A percentile compares a stretch with the other conserved stretches of the same genome.
Evolutionary conservation across 1,140 invertebrate genomes (phyloP).

Genomic region (Oryctes rhinoceros): DNA sequence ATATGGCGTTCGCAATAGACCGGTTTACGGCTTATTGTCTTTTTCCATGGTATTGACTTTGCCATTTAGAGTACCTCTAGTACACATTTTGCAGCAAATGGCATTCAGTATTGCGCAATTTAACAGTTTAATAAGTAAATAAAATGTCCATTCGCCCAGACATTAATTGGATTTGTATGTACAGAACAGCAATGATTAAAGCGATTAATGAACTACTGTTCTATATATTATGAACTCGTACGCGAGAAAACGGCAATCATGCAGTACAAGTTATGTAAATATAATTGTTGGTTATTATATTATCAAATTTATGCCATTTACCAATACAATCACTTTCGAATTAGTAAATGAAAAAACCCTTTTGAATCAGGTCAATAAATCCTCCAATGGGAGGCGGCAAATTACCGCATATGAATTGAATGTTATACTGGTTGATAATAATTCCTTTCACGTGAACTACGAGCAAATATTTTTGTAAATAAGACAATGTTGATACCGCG

Average conservation of each 20-base stretch:
- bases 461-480: too few relatives aligned
- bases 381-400: background rate
- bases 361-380: conserved; percentile 19
- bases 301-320: conserved; percentile 32
- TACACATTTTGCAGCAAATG: background rate
- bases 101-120: background rate
- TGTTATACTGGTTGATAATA: background rate
- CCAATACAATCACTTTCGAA: conserved; percentile 12
- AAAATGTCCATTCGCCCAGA: conserved; percentile 9
- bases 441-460: background rate
- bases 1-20: background rate
- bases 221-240: background rate
- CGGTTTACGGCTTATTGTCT: background rate
- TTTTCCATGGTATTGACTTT: background rate
- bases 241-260: background rate
- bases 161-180: background rate
- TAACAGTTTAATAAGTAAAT: background rate
- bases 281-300: conserved; percentile 22
- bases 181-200: background rate
- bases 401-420: background rate
- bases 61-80: background rate
- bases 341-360: conserved; percentile 1
- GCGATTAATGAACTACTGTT: background rate
- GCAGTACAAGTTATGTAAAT: conserved; percentile 1
- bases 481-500: too few relatives aligned